Conservation (phyloP, 1,140 invertebrate genomes). For the Ceratitis capitata region DNA sequence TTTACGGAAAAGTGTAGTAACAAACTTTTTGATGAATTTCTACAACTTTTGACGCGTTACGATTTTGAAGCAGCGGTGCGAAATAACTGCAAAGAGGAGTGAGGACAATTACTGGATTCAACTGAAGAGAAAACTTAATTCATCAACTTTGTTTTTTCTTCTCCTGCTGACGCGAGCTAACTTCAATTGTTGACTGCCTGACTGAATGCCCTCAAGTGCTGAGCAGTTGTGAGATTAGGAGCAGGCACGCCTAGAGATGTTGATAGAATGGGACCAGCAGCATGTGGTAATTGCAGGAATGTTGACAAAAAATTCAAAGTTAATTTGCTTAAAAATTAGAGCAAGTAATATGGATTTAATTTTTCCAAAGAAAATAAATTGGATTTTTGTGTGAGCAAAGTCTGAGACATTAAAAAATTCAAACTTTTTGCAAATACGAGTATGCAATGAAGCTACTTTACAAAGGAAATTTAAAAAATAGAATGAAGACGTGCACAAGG, state of each 20-base stretch:
- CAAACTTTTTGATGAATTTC: conserved; percentile 28
- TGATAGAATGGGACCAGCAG: neutral
- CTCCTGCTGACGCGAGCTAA: neutral
- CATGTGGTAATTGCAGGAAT: conserved; percentile 10
- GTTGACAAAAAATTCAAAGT: conserved; percentile 8
- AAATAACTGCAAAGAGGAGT: neutral
- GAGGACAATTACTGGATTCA: neutral
- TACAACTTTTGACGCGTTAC: neutral
- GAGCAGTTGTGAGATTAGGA: neutral
- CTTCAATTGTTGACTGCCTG: neutral
- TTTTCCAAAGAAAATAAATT: neutral
- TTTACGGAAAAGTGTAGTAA: neutral
- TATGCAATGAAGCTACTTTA: too few relatives aligned
- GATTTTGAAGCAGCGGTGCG: neutral
- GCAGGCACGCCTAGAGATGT: neutral
- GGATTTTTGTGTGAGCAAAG: neutral
- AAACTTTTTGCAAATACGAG: too few relatives aligned
- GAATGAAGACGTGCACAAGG: too few relatives aligned
- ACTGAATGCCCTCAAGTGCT: neutral
- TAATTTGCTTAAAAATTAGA: neutral
- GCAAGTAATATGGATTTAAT: neutral
- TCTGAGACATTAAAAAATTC: too few relatives aligned
- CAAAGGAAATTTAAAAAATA: too few relatives aligned
- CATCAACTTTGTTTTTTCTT: neutral
- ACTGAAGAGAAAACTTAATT: conserved; percentile 5